Evolutionary conservation across 2,797 vertebrate genomes (phyloP), one percentile per base, ranked within the genome.

Genomic region (Leptodactylus fallax): DNA sequence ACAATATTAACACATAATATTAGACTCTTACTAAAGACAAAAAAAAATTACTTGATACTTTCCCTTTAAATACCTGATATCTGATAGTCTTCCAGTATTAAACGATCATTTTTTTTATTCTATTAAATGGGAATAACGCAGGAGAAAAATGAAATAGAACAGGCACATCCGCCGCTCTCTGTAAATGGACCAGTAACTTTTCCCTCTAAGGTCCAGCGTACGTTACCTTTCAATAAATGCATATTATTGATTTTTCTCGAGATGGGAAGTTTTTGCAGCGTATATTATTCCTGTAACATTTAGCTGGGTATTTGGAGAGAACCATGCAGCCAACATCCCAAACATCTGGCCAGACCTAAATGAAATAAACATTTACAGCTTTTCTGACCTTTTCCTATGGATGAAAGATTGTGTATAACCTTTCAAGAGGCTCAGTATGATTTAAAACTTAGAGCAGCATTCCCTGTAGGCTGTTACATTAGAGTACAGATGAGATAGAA

Each of bases 371-470:
- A 90, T 91, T 93, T 91, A 93, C 90, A 92, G 86, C 87, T 91
- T 95, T 94, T 91, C 87, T 95, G 94, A 95, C 94, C 95, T 96
- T 96, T 93, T 93, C 77, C 69, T 87, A 90, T 90, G 92, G 92
- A 95, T 94, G 88, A 89, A 89, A 89, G 88, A 89, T 89, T 80
- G 55, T 25, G 89, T 93, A 63, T 91, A 93, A 79, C 27, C 91
- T 92, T 95, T 95, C 92, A 95, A 95, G 91, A 91, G 84, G 65
- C 91, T 92, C 90, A 85, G 83, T 87, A 74, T 91, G 90, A 90
- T 92, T 93, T 90, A 90, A 90, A 92, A 79, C 92, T 90, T 91
- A 90, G 90, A 93, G 86, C 90, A 91, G 90, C 45, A 21, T 7
- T 91, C 83, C 89, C 90, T 93, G 90, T 89, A 91, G 90, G 91